Evolutionary conservation across 2,797 vertebrate genomes (phyloP), one percentile per base, ranked within the genome.

Genomic region (Chrosomus eos): DNA sequence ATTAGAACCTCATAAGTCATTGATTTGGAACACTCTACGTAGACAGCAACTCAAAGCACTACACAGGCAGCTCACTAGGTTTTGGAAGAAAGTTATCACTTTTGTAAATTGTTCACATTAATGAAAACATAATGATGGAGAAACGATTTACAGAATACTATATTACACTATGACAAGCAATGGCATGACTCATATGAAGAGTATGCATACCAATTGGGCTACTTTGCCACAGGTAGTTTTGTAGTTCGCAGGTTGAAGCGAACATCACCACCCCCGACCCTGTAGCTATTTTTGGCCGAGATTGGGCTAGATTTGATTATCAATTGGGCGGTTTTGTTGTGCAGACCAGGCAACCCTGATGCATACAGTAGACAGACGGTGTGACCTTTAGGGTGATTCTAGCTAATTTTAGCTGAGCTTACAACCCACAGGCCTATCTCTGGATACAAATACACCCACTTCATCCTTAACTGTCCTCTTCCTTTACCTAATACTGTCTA

Each of bases 391-490:
- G 18, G 75, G 43, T 71, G 80, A 71, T 36, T 23, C 11, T 31
- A 60, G 48, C 70, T 87, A 88, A 86, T 81, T 85, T 86, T 79
- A 60, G 26, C 68, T 75, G 83, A 88, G 78, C 74, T 76, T 83
- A 33, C 43, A 72, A 38, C 21, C 67, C 19, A 14, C 36, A 76
- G 43, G 36, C 10, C 70, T 71, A 66, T 36, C 26, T 75, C 28
- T 82, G 78, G 80, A 51, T 51, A 33, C 33, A 76, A 58, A 68
- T 26, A 84, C 38, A 70, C 45, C 60, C 38, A 45, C 33, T 40
- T 70, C 28, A 58, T 19, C 19, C 71, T 76, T 60, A 72, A 13
- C 11, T n/a, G 53, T 58, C 23, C 60, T 53, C 18, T 70, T 33
- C 3, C 11, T 70, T 71, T 60, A 36, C 28, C 43, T 71, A 26